phyloP scores from a whole-genome alignment of 2,113 vertebrate species.

The Colistium nudipinnis region DNA sequence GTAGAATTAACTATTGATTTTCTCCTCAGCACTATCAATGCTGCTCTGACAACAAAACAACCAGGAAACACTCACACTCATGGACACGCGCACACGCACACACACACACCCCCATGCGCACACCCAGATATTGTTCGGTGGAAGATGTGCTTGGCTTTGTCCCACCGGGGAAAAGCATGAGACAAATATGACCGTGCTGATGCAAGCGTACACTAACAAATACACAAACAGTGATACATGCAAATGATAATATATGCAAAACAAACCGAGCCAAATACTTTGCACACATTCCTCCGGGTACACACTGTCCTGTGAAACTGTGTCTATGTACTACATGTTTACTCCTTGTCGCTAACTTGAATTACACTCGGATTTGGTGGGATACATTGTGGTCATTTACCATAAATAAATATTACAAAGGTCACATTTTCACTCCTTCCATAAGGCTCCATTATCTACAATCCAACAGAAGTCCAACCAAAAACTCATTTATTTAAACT shows the following conservation, averaged over 20 bases:
- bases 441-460: no score
- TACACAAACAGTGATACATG: slow-evolving; percentile 28
- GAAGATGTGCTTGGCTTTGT: slow-evolving; percentile 35
- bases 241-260: slow-evolving; percentile 38
- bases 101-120: slow-evolving; percentile 38
- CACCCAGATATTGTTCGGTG: slow-evolving; percentile 33
- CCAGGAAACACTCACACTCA: slow-evolving; percentile 42
- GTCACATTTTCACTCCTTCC: no score
- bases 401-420: background rate
- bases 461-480: no score
- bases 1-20: slow-evolving; percentile 83
- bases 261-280: slow-evolving; percentile 35
- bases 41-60: slow-evolving; percentile 73
- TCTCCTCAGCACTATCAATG: slow-evolving; percentile 77
- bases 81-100: slow-evolving; percentile 1
- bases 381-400: no score
- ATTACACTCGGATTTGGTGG: no score
- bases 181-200: slow-evolving; percentile 54
- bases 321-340: slow-evolving; percentile 16
- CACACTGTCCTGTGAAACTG: background rate
- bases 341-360: background rate
- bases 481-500: no score
- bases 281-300: slow-evolving; percentile 12
- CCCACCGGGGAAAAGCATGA: slow-evolving; percentile 27
- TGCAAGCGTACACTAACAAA: slow-evolving; percentile 27